Evolutionary conservation across 2,113 vertebrate genomes (phyloP), one percentile per base, ranked within the genome.

Genomic region (Callorhinus ursinus): DNA sequence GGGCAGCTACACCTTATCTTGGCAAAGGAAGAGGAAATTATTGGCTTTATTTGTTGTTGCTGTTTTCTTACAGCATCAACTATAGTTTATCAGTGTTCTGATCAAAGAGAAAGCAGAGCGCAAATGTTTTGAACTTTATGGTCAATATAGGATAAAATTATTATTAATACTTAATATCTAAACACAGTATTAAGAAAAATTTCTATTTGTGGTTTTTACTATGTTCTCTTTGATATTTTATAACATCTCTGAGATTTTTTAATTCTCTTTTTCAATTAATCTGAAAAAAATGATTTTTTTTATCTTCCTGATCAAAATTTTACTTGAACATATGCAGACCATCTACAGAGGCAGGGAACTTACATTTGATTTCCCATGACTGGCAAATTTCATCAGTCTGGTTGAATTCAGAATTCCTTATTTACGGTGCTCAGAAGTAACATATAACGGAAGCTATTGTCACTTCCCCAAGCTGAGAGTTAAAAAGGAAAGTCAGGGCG

Each of bases 1-100:
- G 80, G 55, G 61, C 90, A 92, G 28, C 61, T 87, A 5, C 46
- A 36, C 42, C 74, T 95, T 57, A 14, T 83, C 57, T 87, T 97
- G 86, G 83, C 88, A 86, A 87, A 82, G 55, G 39, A 96, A 96
- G 31, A 96, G 92, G 84, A 97, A 94, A 88, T 63, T 39, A 57
- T 93, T 82, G 71, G 8, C 36, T 72, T 72, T 87, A 51, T 85
- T 88, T 89, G 11, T 82, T 93, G 42, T 93, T 86, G 36, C 61
- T 95, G 15, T 82, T 95, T 98, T 95, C 57, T 94, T 87, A 53
- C 7, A 61, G 55, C 53, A 88, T 61, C 49, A 95, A 74, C 33
- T 95, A 36, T 11, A 83, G 49, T 51, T 85, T 94, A 63, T 90
- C 76, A 61, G 36, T 57, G 74, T 84, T 88, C 88, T 69, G 11